These are phyloP conservation scores for Akabosia matsudoensis DNA, from an alignment of 1,140 invertebrate genomes.

Conservation along the genomic window DNA sequence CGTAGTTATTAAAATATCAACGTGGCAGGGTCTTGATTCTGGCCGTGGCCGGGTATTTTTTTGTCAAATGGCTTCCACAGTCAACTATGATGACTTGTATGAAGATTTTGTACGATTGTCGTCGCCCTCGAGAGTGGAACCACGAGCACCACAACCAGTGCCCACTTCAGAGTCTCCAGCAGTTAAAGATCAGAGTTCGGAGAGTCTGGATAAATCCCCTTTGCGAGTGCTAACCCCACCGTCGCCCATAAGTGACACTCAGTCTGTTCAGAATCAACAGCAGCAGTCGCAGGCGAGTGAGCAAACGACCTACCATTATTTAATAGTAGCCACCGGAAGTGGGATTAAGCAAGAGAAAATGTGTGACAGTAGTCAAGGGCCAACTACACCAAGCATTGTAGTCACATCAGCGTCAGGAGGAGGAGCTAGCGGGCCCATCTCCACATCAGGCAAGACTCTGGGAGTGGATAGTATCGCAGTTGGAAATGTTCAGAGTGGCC, in stretches of 20 bases:
- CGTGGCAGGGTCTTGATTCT: not conserved
- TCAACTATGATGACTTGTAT: conserved; percentile 42
- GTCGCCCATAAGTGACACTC: no score
- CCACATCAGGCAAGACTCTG: no score
- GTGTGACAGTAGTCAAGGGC: not conserved
- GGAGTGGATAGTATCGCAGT: no score
- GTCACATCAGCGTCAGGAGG: not conserved
- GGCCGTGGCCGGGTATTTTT: not conserved
- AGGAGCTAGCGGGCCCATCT: no score
- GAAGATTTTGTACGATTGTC: conserved; percentile 36
- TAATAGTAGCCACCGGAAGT: not conserved
- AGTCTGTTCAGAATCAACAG: no score
- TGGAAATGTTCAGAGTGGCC: no score
- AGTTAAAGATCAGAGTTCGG: not conserved
- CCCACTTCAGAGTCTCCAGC: no score
- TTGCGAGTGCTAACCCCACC: not conserved
- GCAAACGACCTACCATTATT: no score
- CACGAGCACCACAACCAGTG: not conserved
- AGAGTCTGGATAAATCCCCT: not conserved
- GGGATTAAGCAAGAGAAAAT: not conserved
- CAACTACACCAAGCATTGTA: not conserved
- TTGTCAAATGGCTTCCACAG: conserved; percentile 19
- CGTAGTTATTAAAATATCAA: not conserved
- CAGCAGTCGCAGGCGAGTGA: no score
- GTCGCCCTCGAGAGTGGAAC: not conserved